These are phyloP conservation scores for Exocentrus adspersus DNA, from an alignment of 2,888 invertebrate species.

Conservation along the genomic window DNA sequence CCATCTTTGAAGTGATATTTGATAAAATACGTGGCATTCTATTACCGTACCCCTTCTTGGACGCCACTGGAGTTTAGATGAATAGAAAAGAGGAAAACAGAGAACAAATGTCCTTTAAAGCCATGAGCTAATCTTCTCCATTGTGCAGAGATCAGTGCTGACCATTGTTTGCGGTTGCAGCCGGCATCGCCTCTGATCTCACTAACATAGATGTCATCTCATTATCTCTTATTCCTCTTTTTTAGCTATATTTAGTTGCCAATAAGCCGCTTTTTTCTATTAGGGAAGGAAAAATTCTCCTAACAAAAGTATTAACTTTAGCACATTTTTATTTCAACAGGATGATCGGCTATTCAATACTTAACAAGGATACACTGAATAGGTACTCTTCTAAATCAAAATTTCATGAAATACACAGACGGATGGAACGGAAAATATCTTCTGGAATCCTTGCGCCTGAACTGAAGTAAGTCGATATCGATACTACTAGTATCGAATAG, in stretches of 20 bases:
- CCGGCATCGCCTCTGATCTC: conserved; percentile 44
- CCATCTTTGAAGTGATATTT: no score
- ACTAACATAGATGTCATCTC: conserved; percentile 46
- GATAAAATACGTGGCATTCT: no score
- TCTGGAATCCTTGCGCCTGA: no score
- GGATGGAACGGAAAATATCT: no score
- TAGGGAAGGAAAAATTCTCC: conserved; percentile 5
- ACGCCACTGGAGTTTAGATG: neutral
- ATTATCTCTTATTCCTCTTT: conserved; percentile 43
- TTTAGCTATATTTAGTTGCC: conserved; percentile 29
- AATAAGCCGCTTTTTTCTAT: conserved; percentile 14
- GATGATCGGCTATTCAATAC: no score
- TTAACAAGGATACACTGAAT: no score
- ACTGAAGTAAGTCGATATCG: no score
- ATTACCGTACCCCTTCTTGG: no score
- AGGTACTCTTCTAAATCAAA: no score
- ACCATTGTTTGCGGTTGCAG: conserved; percentile 50
- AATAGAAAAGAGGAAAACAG: conserved; percentile 21
- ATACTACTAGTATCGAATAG: no score
- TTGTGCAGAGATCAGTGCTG: conserved; percentile 46
- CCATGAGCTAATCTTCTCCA: conserved; percentile 44
- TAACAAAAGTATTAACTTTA: neutral
- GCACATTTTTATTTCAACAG: conserved; percentile 4
- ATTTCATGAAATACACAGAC: no score
- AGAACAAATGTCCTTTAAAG: conserved; percentile 33